Evolutionary conservation across 2,888 invertebrate genomes (phyloP).

Genomic region (Mystacides longicornis): DNA sequence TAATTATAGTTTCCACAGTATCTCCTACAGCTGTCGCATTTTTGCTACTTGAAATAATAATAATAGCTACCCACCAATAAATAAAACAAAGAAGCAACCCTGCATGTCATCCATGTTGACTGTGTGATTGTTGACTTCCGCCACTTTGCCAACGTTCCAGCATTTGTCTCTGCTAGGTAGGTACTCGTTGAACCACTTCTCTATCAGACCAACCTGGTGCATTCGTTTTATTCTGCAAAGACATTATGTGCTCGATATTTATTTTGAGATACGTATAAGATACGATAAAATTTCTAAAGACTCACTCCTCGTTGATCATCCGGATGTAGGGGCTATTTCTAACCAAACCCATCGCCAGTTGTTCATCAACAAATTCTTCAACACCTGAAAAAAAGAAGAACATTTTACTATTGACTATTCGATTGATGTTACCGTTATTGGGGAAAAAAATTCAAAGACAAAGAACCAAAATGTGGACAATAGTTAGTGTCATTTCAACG

Average conservation of each 20-base stretch:
- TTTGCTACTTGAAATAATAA: too few species aligned
- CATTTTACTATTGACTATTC: too few species aligned
- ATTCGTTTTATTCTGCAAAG: conserved; percentile 61
- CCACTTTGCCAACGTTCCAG: conserved; percentile 54
- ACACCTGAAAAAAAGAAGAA: conserved; percentile 44
- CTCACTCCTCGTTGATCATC: conserved; percentile 73
- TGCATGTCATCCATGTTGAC: conserved; percentile 89
- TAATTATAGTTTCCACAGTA: too few species aligned
- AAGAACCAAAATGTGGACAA: background rate
- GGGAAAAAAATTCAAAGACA: too few species aligned
- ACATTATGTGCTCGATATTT: background rate
- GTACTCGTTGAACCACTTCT: conserved; percentile 73
- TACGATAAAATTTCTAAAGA: background rate
- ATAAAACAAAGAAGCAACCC: conserved; percentile 80
- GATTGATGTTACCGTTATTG: too few species aligned
- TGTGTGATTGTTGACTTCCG: conserved; percentile 76
- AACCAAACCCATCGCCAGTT: conserved; percentile 69
- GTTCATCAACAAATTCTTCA: conserved; percentile 73
- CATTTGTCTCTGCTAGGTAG: conserved; percentile 75
- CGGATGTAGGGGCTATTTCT: conserved; percentile 68
- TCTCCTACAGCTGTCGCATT: too few species aligned
- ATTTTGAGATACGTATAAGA: background rate
- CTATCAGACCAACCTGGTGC: conserved; percentile 77
- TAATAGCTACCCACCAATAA: conserved; percentile 65
- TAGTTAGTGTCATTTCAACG: too few species aligned